A percentile compares a stretch with the other conserved stretches of the same genome.
These are phyloP conservation scores for Nothobranchius furzeri DNA, from an alignment of 2,113 vertebrate species.

Conservation along the genomic window DNA sequence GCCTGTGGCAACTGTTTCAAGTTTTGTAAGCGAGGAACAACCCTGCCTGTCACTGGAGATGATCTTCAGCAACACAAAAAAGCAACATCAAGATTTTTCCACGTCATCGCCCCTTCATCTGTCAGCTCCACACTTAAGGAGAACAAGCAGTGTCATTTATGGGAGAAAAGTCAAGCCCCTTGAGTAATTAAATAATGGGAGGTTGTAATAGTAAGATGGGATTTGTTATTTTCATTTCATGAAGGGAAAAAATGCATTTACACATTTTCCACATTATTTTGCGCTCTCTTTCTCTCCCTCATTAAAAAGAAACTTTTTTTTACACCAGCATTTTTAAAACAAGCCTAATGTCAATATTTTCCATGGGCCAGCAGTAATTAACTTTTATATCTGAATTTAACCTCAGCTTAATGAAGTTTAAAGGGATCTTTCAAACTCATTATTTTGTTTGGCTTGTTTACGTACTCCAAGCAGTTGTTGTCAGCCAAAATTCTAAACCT, in stretches of 20 bases:
- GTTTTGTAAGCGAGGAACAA: conserved; percentile 69
- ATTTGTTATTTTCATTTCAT: conserved; percentile 42
- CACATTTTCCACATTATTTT: conserved; percentile 33
- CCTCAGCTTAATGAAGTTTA: neutral
- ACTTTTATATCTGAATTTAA: neutral
- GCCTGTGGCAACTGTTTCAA: conserved; percentile 78
- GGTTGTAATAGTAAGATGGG: conserved; percentile 60
- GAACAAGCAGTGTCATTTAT: conserved; percentile 61
- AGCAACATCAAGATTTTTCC: conserved; percentile 70
- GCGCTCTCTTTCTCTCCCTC: conserved; percentile 18
- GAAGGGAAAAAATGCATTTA: conserved; percentile 56
- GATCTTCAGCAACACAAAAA: conserved; percentile 64
- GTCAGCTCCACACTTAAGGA: conserved; percentile 69
- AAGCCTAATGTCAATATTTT: neutral
- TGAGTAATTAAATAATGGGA: conserved; percentile 73
- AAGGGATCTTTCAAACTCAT: neutral
- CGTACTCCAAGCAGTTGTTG: neutral
- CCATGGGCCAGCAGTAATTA: neutral
- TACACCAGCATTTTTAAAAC: neutral
- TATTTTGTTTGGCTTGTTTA: neutral
- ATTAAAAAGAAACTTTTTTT: conserved; percentile 10
- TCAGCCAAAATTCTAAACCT: neutral
- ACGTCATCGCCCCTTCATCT: conserved; percentile 73
- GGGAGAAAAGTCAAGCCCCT: conserved; percentile 69
- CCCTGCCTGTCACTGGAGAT: conserved; percentile 70